Evolutionary conservation across 2,113 vertebrate genomes (phyloP).

Genomic region (Coracopsis vasa): DNA sequence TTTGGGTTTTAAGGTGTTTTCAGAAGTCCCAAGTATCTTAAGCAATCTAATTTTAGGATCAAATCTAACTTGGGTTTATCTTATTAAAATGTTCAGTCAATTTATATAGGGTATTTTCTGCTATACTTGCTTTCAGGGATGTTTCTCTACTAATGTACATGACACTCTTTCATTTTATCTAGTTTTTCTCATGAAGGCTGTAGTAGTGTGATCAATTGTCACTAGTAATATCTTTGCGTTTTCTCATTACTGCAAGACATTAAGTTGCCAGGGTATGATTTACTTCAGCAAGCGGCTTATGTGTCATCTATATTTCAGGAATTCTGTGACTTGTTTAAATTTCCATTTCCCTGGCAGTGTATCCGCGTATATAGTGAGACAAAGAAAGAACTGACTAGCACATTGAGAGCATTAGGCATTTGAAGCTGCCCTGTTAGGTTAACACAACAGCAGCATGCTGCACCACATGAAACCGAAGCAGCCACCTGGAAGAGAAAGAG

Average conservation of each 20-base stretch:
- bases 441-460: not conserved
- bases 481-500: constrained; percentile 42
- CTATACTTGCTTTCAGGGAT: constrained; percentile 38
- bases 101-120: constrained; percentile 8
- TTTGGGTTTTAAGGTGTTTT: not conserved
- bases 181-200: constrained; percentile 14
- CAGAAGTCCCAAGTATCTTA: not conserved
- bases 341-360: constrained; percentile 48
- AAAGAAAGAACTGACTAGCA: constrained; percentile 28
- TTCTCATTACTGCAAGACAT: constrained; percentile 73
- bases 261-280: constrained; percentile 72
- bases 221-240: constrained; percentile 68
- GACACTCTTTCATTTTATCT: constrained; percentile 26
- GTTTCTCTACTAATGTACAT: constrained; percentile 31
- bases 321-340: constrained; percentile 67
- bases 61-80: not conserved
- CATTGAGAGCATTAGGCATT: constrained; percentile 11
- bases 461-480: not conserved
- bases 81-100: not conserved
- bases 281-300: constrained; percentile 62
- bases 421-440: constrained; percentile 15
- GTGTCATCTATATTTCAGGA: constrained; percentile 57
- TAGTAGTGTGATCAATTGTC: constrained; percentile 61
- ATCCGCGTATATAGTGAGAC: constrained; percentile 3
- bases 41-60: not conserved